Evolutionary conservation across 2,113 vertebrate genomes (phyloP).

Genomic region (Grantiella picta): DNA sequence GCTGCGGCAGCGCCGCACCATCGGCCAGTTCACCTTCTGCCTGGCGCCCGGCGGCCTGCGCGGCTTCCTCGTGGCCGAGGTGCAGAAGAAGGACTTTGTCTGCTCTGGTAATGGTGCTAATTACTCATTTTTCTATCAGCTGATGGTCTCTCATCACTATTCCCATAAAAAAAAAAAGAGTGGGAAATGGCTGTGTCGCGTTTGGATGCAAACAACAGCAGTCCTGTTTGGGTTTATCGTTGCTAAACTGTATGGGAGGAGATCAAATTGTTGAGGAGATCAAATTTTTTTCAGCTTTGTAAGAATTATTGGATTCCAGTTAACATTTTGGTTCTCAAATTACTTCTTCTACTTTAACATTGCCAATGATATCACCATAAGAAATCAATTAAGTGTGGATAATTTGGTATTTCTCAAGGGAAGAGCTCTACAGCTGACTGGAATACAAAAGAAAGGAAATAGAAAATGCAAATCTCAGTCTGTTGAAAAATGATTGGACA

Average conservation of each 20-base stretch:
- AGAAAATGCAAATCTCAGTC: not conserved
- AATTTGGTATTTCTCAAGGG: conserved; percentile 27
- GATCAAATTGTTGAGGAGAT: not conserved
- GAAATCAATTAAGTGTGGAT: conserved; percentile 42
- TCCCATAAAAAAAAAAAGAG: not conserved
- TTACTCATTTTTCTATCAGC: not conserved
- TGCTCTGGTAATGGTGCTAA: conserved; percentile 83
- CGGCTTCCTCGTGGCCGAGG: conserved; percentile 93
- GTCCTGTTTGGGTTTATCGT: not conserved
- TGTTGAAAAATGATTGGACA: not conserved
- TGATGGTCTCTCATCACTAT: not conserved
- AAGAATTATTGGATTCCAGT: conserved; percentile 27
- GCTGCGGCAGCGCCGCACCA: conserved; percentile 87
- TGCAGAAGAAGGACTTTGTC: conserved; percentile 95
- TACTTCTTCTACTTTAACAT: not conserved
- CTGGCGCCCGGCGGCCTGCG: conserved; percentile 92
- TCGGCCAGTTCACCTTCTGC: conserved; percentile 98
- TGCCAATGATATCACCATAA: conserved; percentile 6
- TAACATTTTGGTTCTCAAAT: conserved; percentile 12
- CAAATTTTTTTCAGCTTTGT: not conserved
- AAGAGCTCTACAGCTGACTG: not conserved
- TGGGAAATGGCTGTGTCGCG: not conserved
- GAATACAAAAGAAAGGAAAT: conserved; percentile 23
- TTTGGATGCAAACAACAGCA: not conserved
- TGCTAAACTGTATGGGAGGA: not conserved